Base-by-base conservation (phyloP, 2,113 vertebrate genomes). In the Periophthalmodon schlosseri region DNA sequence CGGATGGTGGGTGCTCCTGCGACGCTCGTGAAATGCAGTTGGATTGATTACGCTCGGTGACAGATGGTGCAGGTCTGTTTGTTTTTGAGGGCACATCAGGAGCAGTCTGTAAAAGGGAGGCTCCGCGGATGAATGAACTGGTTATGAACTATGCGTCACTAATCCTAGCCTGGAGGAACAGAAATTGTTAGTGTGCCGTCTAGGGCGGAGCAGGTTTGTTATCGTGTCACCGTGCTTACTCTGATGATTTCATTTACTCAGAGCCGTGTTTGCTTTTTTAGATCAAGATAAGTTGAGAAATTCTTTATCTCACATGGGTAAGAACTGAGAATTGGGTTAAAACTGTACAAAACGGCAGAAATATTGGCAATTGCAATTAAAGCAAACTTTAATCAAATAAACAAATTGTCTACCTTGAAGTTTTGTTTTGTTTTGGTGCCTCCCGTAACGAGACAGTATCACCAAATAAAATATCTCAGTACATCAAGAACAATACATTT, bases 31-130 rank as follows among this genome's bases (percentile, higher is more conserved):
- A 78, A 74, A 70, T 75, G 61, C 57, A 82, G 69, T 81, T 61
- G 14, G 65, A 66, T 73, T 84, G 70, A 81, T 78, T 50, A 68
- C 68, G 66, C 71, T 23, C 72, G 44, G 39, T 3, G 75, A 49
- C 81, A 77, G 72, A 71, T 81, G 79, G 36, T 58, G 54, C 60
- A 58, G 64, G 79, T 71, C 46, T 56, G 73, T 85, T 79, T 79
- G 54, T 33, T 69, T 52, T 77, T 69, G 44, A 68, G 24, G 10
- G 34, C 60, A 57, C 36, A 67, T 46, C 8, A 76, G 66, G 72
- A 75, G 69, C 74, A 65, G 58, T 76, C 39, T 81, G 63, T 64
- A 76, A 68, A n/a, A 70, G 24, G 58, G 67, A 73, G 69, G 77
- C 24, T 23, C 39, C 47, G 64, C 75, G 24, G 2, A 64, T 68